A percentile compares a stretch with the other conserved stretches of the same genome.
These are phyloP conservation scores for Chloroclystis v-ata DNA, from an alignment of 2,888 invertebrate species.

Conservation along the genomic window DNA sequence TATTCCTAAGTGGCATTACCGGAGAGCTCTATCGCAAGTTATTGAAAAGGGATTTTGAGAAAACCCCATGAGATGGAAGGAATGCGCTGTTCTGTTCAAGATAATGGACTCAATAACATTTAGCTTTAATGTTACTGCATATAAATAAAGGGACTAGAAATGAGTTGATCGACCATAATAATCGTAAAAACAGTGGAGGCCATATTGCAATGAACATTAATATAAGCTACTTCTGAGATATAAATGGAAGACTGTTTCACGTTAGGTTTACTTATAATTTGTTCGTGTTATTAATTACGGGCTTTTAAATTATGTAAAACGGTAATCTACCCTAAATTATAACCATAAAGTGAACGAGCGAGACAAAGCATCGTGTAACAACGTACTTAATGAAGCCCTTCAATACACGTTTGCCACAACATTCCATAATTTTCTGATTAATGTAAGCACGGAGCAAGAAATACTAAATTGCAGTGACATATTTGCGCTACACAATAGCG, in stretches of 20 bases:
- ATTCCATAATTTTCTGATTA: constrained; percentile 8
- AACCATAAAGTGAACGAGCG: too few species aligned
- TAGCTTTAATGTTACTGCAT: constrained; percentile 18
- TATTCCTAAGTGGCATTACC: constrained; percentile 22
- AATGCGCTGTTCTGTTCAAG: constrained; percentile 18
- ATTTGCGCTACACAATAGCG: constrained; percentile 9
- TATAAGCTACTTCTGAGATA: too few species aligned
- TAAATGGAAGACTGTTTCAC: too few species aligned
- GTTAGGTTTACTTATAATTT: too few species aligned
- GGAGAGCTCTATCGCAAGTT: constrained; percentile 19
- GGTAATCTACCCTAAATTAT: too few species aligned
- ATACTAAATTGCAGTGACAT: constrained; percentile 11
- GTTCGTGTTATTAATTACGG: too few species aligned
- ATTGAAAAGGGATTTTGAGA: constrained; percentile 24
- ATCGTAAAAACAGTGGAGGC: background rate
- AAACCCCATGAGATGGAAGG: constrained; percentile 25
- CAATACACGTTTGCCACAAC: constrained; percentile 2
- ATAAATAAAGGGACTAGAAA: constrained; percentile 12
- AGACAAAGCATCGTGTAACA: background rate
- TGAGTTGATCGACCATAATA: constrained; percentile 6
- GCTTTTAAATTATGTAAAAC: too few species aligned
- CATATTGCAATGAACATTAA: background rate
- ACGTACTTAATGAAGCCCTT: background rate
- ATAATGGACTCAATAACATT: constrained; percentile 22
- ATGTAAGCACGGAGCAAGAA: constrained; percentile 2